phyloP scores from a whole-genome alignment of 2,888 invertebrate species.

The Caenorhabditis panamensis region DNA sequence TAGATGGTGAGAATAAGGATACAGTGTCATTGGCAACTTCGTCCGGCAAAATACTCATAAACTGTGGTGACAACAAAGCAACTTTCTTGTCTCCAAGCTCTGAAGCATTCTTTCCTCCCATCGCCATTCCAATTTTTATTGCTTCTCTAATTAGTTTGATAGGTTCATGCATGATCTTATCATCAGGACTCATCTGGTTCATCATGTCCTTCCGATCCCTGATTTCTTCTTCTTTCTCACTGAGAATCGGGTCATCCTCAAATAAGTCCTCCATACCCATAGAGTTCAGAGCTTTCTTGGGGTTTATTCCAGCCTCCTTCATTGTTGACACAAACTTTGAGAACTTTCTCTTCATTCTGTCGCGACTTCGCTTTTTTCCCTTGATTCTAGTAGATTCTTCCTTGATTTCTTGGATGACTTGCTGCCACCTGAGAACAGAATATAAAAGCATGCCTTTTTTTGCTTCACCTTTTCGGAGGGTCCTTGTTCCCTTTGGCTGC shows the following conservation, averaged over 20 bases:
- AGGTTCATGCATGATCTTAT: constrained; percentile 58
- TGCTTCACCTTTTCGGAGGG: constrained; percentile 51
- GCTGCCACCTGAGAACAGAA: constrained; percentile 67
- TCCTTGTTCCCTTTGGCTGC: constrained; percentile 68
- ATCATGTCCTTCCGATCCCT: constrained; percentile 51
- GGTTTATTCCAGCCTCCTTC: constrained; percentile 58
- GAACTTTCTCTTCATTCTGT: constrained; percentile 67
- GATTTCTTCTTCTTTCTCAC: constrained; percentile 57
- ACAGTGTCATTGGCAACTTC: constrained; percentile 66
- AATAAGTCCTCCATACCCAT: constrained; percentile 63
- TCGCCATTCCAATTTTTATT: constrained; percentile 74
- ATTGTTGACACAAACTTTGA: constrained; percentile 57
- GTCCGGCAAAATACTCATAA: constrained; percentile 76
- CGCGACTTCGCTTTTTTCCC: constrained; percentile 62
- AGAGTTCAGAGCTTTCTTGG: constrained; percentile 44
- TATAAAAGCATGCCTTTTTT: no score
- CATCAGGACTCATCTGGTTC: constrained; percentile 55
- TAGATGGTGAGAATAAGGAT: constrained; percentile 71
- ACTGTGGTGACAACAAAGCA: constrained; percentile 74
- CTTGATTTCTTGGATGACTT: constrained; percentile 64
- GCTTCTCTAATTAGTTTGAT: constrained; percentile 48
- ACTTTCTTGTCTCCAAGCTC: constrained; percentile 76
- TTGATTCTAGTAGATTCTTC: constrained; percentile 61
- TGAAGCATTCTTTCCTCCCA: constrained; percentile 73
- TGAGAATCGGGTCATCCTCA: constrained; percentile 61